Conservation (phyloP, 2,113 vertebrate species). For the Pteronura brasiliensis region DNA sequence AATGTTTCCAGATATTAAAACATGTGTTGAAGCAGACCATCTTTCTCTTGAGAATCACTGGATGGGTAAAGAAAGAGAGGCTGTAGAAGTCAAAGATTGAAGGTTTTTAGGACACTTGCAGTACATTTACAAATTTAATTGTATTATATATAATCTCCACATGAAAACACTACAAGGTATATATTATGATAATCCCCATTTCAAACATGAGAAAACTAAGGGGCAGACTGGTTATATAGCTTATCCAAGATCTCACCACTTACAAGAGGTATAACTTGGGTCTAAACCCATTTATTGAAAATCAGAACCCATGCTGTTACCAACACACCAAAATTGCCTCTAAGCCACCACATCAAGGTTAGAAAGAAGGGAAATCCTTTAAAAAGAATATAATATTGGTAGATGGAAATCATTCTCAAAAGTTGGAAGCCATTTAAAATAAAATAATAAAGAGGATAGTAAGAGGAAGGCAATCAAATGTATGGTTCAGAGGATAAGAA, state of each 20-base stretch:
- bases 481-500: background rate
- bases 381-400: fast-evolving
- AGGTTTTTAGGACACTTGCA: background rate
- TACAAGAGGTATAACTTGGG: background rate
- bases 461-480: background rate
- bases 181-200: background rate
- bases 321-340: background rate
- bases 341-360: background rate
- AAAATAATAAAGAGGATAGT: background rate
- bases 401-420: background rate
- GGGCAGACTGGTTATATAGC: background rate
- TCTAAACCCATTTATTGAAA: background rate
- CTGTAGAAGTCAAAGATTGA: background rate
- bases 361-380: background rate
- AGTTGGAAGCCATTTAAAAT: background rate
- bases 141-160: background rate
- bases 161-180: background rate
- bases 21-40: background rate
- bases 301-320: background rate
- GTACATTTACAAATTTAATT: background rate
- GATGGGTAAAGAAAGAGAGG: background rate
- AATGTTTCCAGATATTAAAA: background rate
- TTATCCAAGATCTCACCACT: background rate
- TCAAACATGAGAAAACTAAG: background rate
- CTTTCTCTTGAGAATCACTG: background rate